Evolutionary conservation across 1,140 invertebrate genomes (phyloP), one percentile per base, ranked within the genome.

Genomic region (Telenomus remus): DNA sequence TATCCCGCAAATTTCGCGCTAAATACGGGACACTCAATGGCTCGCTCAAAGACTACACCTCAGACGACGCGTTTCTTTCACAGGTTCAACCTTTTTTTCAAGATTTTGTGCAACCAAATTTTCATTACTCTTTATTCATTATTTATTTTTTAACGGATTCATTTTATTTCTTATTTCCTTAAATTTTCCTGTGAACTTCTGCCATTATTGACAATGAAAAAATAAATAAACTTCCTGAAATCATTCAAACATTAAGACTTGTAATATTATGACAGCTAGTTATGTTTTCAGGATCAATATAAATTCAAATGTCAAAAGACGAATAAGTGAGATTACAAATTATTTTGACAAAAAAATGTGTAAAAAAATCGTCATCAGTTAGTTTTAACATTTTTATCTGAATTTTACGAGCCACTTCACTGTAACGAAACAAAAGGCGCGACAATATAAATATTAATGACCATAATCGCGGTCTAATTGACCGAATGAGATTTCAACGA

Each of bases 1-100:
- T 63, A 56, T 63, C 59, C 55, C 46, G 50, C 50, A 61, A 70
- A 70, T 63, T 70, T 61, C 46, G 57, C 57, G 51, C 37, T 70
- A 55, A 55, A 68, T 59, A 68, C 64, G 37, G 59, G 59, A 59
- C 55, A 14, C 19, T 59, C 39, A 68, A 59, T 68, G 64, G 42
- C 59, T 27, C 19, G 19, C 19, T 27, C 19, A 27, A 27, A 27
- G 19, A 27, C 19, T 1, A 27, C 19, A 6, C 19, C 3, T 2
- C 3, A 27, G 19, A 27, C 19, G 19, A 27, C 19, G 19, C 19
- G 37, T 2, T 11, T 39, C 37, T 39, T 39, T 11, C 37, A 39
- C 3, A 9, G n/a, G 3, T 39, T 1, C 1, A 39, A 11, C 37
- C 2, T 4, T 10, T n/a, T n/a, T n/a, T 39, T 9, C 3, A 39